These are phyloP conservation scores for Hystrix cristata DNA, from an alignment of 2,113 vertebrate species.

Conservation along the genomic window DNA sequence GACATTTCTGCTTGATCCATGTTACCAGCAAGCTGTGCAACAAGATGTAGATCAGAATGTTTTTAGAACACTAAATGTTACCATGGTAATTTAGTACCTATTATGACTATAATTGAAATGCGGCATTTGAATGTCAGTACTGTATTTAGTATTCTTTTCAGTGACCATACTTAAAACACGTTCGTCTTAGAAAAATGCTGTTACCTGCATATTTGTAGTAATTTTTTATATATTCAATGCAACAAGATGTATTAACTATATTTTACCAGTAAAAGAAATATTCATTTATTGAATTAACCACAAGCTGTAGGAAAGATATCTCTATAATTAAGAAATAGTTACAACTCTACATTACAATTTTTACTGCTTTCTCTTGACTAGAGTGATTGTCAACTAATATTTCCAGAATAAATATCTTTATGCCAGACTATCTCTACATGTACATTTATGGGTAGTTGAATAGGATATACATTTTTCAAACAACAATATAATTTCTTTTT, in stretches of 20 bases:
- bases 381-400: not conserved
- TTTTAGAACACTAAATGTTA: not conserved
- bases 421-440: not conserved
- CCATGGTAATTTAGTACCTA: not conserved
- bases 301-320: not conserved
- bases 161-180: not conserved
- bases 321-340: not conserved
- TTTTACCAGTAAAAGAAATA: slow-evolving; percentile 18
- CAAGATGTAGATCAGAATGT: not conserved
- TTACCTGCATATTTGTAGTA: not conserved
- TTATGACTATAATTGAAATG: not conserved
- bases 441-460: not conserved
- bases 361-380: not conserved
- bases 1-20: not conserved
- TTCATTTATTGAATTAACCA: not conserved
- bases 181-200: not conserved
- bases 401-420: slow-evolving; percentile 21
- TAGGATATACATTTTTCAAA: slow-evolving; percentile 1
- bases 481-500: not conserved
- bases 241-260: not conserved
- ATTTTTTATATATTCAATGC: not conserved
- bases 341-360: not conserved
- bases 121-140: not conserved
- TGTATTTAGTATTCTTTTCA: not conserved
- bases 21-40: not conserved